Evolutionary conservation across 2,797 vertebrate species (phyloP), one percentile per base, ranked within the genome.

Genomic region (Microtus agrestis): DNA sequence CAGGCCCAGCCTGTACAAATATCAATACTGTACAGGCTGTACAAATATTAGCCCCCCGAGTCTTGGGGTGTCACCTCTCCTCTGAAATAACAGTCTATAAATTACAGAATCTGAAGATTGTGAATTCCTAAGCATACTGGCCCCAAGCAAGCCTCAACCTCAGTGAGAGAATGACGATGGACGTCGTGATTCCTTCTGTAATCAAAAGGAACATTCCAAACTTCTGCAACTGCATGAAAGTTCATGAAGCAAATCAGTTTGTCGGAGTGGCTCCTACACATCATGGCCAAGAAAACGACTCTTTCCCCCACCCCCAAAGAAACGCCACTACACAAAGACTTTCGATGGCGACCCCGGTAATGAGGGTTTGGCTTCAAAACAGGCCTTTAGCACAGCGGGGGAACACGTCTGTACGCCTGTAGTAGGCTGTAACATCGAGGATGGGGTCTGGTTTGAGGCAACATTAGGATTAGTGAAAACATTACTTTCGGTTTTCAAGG

Each of bases 321-420:
- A 74, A 29, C 67, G 61, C 63, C 19, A 13, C 3, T 4, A 65
- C 87, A 96, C 95, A 96, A 96, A 94, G 82, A 81, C 74, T 69
- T 84, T 31, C 9, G 65, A 91, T 59, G 73, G 40, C 91, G 15
- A 78, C 27, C 34, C 59, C 9, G 37, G 29, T 7, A 40, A 27
- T 4, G 11, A 65, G 74, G 6, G 23, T 43, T 78, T 13, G 21
- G 67, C 81, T 94, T 82, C 79, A 67, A 61, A 77, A 89, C 19
- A 69, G 69, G 48, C n/a, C 77, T 91, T 63, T 34, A 61, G 43
- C 76, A 67, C 84, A 79, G 13, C 43, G 74, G 23, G 54, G 31
- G 51, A 21, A 34, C 37, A 8, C 67, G 59, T 37, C 40, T 51
- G 46, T 69, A 40, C 59, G 82, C 73, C 71, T 79, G 43, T 0